A percentile compares a stretch with the other conserved stretches of the same genome.
Conservation (phyloP, 92 coral and sea anemone species). For the Phenganax stokvisi region DNA sequence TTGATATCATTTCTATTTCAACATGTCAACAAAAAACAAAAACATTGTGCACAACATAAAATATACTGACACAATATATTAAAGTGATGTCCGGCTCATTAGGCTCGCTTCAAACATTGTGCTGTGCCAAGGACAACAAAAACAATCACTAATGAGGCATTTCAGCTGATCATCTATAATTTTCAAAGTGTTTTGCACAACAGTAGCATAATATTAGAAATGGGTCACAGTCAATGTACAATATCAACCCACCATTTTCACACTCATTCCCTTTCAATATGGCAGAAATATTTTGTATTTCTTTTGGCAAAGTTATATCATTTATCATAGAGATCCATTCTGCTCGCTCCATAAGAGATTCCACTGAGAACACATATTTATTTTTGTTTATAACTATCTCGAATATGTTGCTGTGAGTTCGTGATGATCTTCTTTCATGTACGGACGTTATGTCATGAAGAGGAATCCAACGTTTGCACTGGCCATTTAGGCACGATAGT, state of each 20-base stretch:
- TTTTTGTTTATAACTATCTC: conserved; percentile 66
- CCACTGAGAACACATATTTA: conserved; percentile 76
- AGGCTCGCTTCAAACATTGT: background rate
- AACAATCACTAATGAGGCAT: too few species aligned
- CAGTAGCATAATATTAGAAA: conserved; percentile 12
- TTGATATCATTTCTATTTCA: background rate
- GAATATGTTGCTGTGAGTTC: conserved; percentile 69
- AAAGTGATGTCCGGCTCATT: background rate
- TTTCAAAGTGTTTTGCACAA: too few species aligned
- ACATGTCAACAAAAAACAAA: background rate
- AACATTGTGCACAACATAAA: background rate
- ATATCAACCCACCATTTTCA: conserved; percentile 14
- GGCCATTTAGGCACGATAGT: conserved; percentile 75
- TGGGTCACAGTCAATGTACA: background rate
- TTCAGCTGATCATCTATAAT: too few species aligned
- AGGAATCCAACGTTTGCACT: conserved; percentile 71
- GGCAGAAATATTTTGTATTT: conserved; percentile 65
- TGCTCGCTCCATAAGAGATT: conserved; percentile 58
- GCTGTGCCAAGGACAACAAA: too few species aligned
- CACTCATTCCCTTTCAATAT: conserved; percentile 17
- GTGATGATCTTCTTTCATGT: conserved; percentile 62
- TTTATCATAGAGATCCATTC: conserved; percentile 89
- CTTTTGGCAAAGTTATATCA: conserved; percentile 86
- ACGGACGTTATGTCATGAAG: conserved; percentile 71
- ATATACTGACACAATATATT: background rate